Percentiles rank a stretch among this genome's conserved stretches.
Evolutionary conservation across 2,888 invertebrate species (phyloP).

Genomic region (Pecten maximus): DNA sequence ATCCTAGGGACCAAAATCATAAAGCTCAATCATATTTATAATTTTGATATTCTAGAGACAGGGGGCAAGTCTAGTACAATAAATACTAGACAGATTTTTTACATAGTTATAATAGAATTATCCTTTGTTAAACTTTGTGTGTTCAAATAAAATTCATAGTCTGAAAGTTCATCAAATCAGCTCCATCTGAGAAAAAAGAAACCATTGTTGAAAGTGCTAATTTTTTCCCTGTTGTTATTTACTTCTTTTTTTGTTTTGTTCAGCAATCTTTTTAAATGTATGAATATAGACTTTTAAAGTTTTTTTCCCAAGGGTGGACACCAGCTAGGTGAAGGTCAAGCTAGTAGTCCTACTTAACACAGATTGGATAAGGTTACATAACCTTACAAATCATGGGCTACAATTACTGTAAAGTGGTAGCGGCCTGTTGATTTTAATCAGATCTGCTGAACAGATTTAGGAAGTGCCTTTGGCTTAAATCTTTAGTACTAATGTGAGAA

Average conservation of each 20-base stretch:
- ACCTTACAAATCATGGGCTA: background rate
- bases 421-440: background rate
- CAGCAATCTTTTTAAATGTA: too few relatives aligned
- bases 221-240: background rate
- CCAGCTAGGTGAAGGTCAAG: background rate
- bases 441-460: slow-evolving; percentile 3
- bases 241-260: too few relatives aligned
- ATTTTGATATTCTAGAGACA: too few relatives aligned
- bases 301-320: background rate
- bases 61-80: too few relatives aligned
- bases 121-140: too few relatives aligned
- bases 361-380: background rate
- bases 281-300: background rate
- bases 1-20: too few relatives aligned
- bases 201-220: background rate
- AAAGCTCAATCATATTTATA: too few relatives aligned
- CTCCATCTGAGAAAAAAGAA: background rate
- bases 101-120: too few relatives aligned
- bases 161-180: background rate
- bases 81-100: too few relatives aligned
- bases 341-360: background rate
- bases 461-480: background rate
- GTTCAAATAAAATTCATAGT: background rate
- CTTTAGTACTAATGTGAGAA: background rate
- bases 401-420: background rate